Percentiles rank a stretch among this genome's conserved stretches.
These are phyloP conservation scores for Spea hammondii DNA, from an alignment of 2,797 vertebrate genomes.

Conservation along the genomic window DNA sequence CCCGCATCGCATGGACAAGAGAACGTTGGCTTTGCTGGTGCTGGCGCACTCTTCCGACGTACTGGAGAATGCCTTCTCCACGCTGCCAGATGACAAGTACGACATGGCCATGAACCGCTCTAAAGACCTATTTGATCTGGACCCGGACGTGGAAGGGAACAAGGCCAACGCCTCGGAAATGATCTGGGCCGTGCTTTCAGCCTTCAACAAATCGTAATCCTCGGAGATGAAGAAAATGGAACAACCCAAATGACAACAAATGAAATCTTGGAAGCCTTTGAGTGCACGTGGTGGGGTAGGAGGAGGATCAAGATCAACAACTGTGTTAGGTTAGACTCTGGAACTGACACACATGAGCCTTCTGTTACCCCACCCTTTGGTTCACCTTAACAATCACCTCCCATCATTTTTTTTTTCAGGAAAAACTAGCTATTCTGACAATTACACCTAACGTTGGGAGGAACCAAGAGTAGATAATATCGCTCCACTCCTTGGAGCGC, in stretches of 20 bases:
- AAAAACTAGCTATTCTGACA: not conserved
- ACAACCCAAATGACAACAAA: not conserved
- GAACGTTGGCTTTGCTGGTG: constrained; percentile 72
- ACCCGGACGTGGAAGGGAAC: constrained; percentile 71
- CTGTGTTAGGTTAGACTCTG: constrained; percentile 6
- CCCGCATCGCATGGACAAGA: constrained; percentile 71
- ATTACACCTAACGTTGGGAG: not conserved
- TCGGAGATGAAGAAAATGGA: not conserved
- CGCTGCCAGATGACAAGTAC: constrained; percentile 71
- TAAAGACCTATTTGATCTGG: constrained; percentile 72
- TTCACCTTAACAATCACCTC: not conserved
- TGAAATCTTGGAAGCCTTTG: not conserved
- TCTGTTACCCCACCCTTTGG: not conserved
- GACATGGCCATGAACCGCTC: constrained; percentile 69
- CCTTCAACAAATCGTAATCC: constrained; percentile 74
- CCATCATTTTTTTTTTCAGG: not conserved
- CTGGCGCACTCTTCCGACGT: constrained; percentile 77
- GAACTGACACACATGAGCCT: not conserved
- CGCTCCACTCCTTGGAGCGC: not conserved
- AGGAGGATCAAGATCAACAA: constrained; percentile 5
- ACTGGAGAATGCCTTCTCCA: constrained; percentile 71
- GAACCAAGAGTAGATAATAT: not conserved
- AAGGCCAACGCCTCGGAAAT: constrained; percentile 68
- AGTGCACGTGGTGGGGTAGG: not conserved
- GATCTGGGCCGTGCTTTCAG: constrained; percentile 81